Percentiles rank a stretch among this genome's conserved stretches.
Conservation (phyloP, 2,113 vertebrate genomes). For the Spea bombifrons region DNA sequence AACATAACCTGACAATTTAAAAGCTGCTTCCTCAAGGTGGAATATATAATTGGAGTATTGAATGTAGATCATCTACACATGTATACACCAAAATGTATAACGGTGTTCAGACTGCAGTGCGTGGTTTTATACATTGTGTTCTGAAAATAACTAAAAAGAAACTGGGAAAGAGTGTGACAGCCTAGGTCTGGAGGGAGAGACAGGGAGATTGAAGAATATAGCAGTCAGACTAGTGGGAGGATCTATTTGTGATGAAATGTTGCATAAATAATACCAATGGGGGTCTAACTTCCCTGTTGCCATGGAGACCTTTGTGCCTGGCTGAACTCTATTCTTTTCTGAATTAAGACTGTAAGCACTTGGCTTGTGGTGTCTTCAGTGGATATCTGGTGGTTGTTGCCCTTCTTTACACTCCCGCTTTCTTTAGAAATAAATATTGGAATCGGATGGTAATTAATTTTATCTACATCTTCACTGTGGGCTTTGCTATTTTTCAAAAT, state of each 20-base stretch:
- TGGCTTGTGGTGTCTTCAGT: conserved; percentile 54
- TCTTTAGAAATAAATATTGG: conserved; percentile 1
- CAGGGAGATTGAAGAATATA: conserved; percentile 67
- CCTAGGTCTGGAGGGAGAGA: conserved; percentile 41
- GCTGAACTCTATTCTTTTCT: conserved; percentile 73
- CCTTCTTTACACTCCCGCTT: conserved; percentile 36
- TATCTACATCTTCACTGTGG: neutral
- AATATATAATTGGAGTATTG: neutral
- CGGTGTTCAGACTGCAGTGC: neutral
- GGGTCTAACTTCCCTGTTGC: conserved; percentile 85
- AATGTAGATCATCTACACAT: neutral
- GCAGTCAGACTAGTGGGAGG: conserved; percentile 73
- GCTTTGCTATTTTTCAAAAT: neutral
- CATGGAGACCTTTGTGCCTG: conserved; percentile 93
- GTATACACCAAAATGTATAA: neutral
- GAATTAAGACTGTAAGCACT: conserved; percentile 60
- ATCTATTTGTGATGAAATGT: conserved; percentile 83
- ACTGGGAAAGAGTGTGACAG: neutral
- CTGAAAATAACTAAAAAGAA: neutral
- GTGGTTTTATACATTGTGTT: neutral
- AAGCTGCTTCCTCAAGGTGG: neutral
- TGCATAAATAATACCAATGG: conserved; percentile 84
- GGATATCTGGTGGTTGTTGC: conserved; percentile 55
- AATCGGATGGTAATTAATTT: neutral
- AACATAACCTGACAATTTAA: neutral